Percentiles rank a stretch among this genome's conserved stretches.
Evolutionary conservation across 2,113 vertebrate genomes (phyloP).

Genomic region (Phrynosoma platyrhinos): DNA sequence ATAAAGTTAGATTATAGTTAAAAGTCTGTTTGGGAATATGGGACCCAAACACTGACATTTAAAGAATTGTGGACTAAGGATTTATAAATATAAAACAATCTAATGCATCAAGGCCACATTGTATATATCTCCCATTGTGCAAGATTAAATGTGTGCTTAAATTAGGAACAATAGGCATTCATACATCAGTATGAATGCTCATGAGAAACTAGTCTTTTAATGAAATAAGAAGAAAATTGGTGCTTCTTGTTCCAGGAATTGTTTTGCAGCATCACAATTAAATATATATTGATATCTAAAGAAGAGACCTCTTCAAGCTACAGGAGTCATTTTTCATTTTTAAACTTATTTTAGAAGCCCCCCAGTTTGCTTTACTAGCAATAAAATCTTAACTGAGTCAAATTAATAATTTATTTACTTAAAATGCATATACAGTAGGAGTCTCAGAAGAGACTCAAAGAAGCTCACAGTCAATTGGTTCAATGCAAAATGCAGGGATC

Average conservation of each 20-base stretch:
- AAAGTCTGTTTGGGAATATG: constrained; percentile 18
- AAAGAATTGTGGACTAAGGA: constrained; percentile 34
- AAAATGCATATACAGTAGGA: background rate
- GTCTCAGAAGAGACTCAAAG: background rate
- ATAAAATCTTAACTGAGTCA: constrained; percentile 21
- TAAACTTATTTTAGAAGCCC: constrained; percentile 26
- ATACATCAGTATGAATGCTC: constrained; percentile 68
- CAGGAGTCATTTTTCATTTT: constrained; percentile 41
- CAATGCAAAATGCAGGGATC: background rate
- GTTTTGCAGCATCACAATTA: constrained; percentile 62
- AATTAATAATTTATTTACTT: background rate
- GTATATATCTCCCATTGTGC: constrained; percentile 64
- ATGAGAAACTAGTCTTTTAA: constrained; percentile 73
- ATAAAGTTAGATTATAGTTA: background rate
- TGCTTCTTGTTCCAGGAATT: constrained; percentile 73
- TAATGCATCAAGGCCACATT: constrained; percentile 43
- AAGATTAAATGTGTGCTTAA: constrained; percentile 69
- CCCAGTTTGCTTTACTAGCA: background rate
- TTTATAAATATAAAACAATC: constrained; percentile 42
- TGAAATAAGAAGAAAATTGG: constrained; percentile 72
- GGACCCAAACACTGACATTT: constrained; percentile 29
- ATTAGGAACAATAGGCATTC: constrained; percentile 77
- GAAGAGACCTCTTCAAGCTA: constrained; percentile 29
- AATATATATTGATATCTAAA: constrained; percentile 40
- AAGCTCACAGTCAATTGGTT: background rate